Conservation (phyloP, 2,797 vertebrate genomes). For the Phoebastria nigripes region DNA sequence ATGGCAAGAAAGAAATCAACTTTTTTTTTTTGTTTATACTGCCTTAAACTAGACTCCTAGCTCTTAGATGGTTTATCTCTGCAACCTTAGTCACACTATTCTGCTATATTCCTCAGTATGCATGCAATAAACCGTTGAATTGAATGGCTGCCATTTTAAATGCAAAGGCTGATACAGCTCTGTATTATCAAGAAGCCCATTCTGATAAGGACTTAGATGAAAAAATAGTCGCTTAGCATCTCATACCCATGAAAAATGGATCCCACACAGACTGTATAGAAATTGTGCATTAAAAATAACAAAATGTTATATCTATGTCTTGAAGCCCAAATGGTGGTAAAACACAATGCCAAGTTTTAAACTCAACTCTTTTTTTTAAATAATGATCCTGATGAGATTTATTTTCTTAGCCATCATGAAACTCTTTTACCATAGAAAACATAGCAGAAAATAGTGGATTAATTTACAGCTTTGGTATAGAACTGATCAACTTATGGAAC, state of each 20-base stretch:
- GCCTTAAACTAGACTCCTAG: neutral
- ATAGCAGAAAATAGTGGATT: neutral
- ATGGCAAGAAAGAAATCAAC: neutral
- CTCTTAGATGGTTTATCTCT: neutral
- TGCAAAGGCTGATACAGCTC: neutral
- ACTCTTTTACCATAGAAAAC: neutral
- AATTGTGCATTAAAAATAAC: neutral
- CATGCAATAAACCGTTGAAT: fast-evolving
- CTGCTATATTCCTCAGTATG: neutral
- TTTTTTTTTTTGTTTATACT: neutral
- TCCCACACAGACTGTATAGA: neutral
- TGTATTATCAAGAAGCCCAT: neutral
- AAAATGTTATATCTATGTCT: neutral
- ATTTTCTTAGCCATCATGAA: neutral
- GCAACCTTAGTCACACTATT: neutral
- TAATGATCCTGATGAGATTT: neutral
- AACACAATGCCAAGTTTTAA: neutral
- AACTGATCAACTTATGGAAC: neutral
- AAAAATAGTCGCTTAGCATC: neutral
- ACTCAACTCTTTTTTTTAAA: neutral
- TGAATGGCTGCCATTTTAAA: neutral
- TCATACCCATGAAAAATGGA: neutral
- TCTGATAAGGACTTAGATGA: neutral
- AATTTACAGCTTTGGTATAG: neutral
- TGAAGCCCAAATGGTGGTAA: neutral